A percentile compares a stretch with the other conserved stretches of the same genome.
phyloP scores from a whole-genome alignment of 2,113 vertebrate genomes.

The Empidonax traillii region DNA sequence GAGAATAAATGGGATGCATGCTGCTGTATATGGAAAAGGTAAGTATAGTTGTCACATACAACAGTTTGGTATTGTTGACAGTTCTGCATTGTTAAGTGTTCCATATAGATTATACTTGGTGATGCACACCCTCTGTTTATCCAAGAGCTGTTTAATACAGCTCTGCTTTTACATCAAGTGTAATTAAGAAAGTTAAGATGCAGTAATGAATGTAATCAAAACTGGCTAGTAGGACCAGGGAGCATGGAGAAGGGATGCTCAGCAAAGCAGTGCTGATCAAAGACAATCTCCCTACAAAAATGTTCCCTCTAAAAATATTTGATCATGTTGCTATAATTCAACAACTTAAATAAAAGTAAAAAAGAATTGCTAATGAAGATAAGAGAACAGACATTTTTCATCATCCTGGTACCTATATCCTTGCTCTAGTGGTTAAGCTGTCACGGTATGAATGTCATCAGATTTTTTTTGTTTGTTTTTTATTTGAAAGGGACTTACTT shows the following conservation, averaged over 20 bases:
- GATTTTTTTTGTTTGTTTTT: neutral
- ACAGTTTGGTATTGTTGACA: neutral
- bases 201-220: neutral
- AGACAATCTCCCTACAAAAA: neutral
- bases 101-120: neutral
- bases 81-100: neutral
- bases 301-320: neutral
- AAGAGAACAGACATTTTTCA: neutral
- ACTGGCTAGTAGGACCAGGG: neutral
- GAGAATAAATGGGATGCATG: slow-evolving; percentile 93
- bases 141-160: neutral
- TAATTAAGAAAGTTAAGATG: neutral
- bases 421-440: neutral
- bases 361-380: neutral
- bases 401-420: neutral
- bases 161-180: neutral
- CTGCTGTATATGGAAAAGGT: slow-evolving; percentile 95
- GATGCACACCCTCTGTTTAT: neutral
- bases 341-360: neutral
- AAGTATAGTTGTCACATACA: neutral
- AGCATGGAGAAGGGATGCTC: neutral
- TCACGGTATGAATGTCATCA: neutral
- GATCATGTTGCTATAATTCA: neutral
- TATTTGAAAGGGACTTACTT: slow-evolving; percentile 90
- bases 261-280: neutral